These are phyloP conservation scores for Gambelia wislizenii DNA, from an alignment of 2,797 vertebrate genomes.

Conservation along the genomic window DNA sequence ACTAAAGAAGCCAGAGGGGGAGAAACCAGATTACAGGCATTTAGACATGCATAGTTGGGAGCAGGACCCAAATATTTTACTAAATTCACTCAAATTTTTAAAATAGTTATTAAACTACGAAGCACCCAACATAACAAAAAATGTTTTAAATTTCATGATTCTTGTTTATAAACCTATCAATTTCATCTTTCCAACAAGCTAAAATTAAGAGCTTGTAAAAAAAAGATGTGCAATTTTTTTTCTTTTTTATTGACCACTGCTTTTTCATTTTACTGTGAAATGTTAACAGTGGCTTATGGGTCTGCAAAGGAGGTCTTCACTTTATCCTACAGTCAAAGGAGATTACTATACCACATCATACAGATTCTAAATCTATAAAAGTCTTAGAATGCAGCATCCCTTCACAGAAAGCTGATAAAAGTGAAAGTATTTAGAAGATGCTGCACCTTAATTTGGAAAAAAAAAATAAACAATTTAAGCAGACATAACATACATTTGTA, in stretches of 20 bases:
- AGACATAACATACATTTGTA: slow-evolving; percentile 88
- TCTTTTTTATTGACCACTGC: slow-evolving; percentile 70
- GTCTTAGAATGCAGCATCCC: slow-evolving; percentile 82
- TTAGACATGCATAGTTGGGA: slow-evolving; percentile 91
- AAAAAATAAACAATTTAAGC: slow-evolving; percentile 85
- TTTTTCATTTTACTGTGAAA: slow-evolving; percentile 66
- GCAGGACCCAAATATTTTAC: slow-evolving; percentile 76
- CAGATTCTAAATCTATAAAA: slow-evolving; percentile 79
- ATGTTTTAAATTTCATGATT: slow-evolving; percentile 85
- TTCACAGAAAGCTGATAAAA: slow-evolving; percentile 83
- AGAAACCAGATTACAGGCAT: slow-evolving; percentile 87
- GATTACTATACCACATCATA: slow-evolving; percentile 76
- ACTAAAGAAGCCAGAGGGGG: slow-evolving; percentile 80
- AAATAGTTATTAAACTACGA: slow-evolving; percentile 90
- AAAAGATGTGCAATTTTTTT: slow-evolving; percentile 69
- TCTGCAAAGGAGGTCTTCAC: slow-evolving; percentile 78
- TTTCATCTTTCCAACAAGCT: slow-evolving; percentile 84
- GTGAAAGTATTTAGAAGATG: slow-evolving; percentile 83
- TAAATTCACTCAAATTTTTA: slow-evolving; percentile 85
- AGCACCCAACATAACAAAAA: slow-evolving; percentile 85
- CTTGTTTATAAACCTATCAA: slow-evolving; percentile 84
- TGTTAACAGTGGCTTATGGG: slow-evolving; percentile 77
- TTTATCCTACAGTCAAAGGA: slow-evolving; percentile 76
- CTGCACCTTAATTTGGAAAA: slow-evolving; percentile 83
- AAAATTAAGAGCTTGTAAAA: slow-evolving; percentile 80